These are phyloP conservation scores for Neopelma chrysocephalum DNA, from an alignment of 2,797 vertebrate species.

Conservation along the genomic window DNA sequence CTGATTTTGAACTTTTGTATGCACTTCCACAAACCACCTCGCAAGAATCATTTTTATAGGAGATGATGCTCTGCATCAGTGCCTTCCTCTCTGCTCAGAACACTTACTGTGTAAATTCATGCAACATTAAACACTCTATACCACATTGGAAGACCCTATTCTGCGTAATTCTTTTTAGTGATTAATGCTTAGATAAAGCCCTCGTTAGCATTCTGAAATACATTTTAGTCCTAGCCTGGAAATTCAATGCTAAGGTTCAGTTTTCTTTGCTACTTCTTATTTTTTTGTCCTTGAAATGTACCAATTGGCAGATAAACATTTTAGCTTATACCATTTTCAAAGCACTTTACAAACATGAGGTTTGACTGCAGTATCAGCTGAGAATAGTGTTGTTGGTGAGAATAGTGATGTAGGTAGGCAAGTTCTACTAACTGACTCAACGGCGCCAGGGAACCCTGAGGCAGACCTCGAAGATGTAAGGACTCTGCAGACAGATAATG, in stretches of 20 bases:
- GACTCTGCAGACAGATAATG: background rate
- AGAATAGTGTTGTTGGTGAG: background rate
- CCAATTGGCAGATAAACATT: background rate
- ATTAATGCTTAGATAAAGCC: constrained; percentile 21
- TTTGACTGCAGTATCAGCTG: background rate
- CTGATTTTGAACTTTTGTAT: background rate
- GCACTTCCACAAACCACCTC: background rate
- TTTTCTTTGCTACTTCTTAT: background rate
- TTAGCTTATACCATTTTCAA: background rate
- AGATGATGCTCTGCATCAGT: background rate
- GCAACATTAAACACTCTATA: constrained; percentile 14
- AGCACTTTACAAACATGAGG: background rate
- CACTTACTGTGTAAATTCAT: constrained; percentile 15
- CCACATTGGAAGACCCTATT: background rate
- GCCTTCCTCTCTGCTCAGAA: background rate
- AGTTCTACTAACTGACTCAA: background rate
- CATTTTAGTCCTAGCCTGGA: background rate
- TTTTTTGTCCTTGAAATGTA: background rate
- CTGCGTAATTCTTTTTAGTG: background rate
- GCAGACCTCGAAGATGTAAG: background rate
- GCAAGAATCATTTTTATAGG: background rate
- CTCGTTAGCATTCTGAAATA: constrained; percentile 17
- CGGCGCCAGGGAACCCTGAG: background rate
- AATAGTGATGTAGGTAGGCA: background rate
- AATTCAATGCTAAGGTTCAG: background rate